Evolutionary conservation across 2,888 invertebrate species (phyloP).

Genomic region (Hydraecia micacea): DNA sequence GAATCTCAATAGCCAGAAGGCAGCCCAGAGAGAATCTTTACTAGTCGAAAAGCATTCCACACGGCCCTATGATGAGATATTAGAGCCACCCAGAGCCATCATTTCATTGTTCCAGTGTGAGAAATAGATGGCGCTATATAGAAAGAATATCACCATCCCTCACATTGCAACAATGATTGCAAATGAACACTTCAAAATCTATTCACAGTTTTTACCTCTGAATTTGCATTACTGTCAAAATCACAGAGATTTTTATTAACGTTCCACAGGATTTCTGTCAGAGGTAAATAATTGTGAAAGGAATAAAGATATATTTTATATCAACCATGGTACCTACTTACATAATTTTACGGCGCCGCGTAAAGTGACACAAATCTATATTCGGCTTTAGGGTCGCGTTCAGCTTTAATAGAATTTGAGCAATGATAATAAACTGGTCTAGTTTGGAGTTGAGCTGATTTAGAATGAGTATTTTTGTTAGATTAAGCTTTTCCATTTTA

Average conservation of each 20-base stretch:
- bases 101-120: background rate
- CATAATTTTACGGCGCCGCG: background rate
- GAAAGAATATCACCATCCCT: background rate
- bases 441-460: constrained; percentile 34
- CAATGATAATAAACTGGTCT: constrained; percentile 44
- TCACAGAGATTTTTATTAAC: background rate
- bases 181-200: background rate
- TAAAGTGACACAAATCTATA: constrained; percentile 27
- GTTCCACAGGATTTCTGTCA: background rate
- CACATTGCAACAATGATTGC: no score
- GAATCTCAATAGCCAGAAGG: background rate
- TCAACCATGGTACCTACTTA: background rate
- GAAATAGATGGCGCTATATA: background rate
- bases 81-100: no score
- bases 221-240: background rate
- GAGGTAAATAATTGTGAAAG: background rate
- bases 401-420: constrained; percentile 53
- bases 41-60: background rate
- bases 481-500: constrained; percentile 48
- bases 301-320: background rate
- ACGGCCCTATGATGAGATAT: background rate
- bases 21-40: background rate
- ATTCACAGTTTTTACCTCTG: background rate
- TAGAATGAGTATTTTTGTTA: constrained; percentile 45
- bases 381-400: constrained; percentile 25